These are phyloP conservation scores for Enteromius viviparus DNA, from an alignment of 2,797 vertebrate genomes.

Conservation along the genomic window DNA sequence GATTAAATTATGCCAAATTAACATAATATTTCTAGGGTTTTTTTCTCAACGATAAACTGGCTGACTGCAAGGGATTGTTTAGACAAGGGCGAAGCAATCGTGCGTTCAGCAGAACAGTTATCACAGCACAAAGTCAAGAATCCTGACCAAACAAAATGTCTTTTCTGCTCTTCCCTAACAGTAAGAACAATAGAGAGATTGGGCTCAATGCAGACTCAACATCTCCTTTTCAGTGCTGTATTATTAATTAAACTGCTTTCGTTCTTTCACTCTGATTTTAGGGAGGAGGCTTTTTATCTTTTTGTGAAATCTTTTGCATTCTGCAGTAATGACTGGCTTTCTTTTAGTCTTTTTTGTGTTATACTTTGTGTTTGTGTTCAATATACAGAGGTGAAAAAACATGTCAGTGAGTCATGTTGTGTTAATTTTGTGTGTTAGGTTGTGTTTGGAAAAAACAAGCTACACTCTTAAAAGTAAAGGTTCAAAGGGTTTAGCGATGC, in stretches of 20 bases:
- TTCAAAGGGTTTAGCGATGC: background rate
- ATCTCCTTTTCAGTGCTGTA: constrained; percentile 68
- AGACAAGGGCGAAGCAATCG: constrained; percentile 67
- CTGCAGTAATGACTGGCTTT: background rate
- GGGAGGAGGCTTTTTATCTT: constrained; percentile 1
- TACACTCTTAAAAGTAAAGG: background rate
- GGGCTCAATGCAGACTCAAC: constrained; percentile 66
- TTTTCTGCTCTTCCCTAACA: constrained; percentile 67
- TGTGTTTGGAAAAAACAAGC: constrained; percentile 29
- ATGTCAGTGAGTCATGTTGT: constrained; percentile 48
- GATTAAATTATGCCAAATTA: constrained; percentile 82
- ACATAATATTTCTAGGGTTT: constrained; percentile 71
- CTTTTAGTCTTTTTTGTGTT: background rate
- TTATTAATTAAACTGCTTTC: constrained; percentile 77
- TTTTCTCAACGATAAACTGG: constrained; percentile 77
- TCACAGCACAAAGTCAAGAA: constrained; percentile 81
- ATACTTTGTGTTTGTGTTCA: constrained; percentile 11
- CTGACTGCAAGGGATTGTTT: constrained; percentile 70
- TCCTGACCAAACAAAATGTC: constrained; percentile 81
- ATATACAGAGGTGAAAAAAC: constrained; percentile 39
- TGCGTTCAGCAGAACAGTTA: constrained; percentile 66
- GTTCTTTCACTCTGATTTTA: constrained; percentile 49
- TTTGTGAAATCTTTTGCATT: constrained; percentile 23
- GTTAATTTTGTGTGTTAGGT: constrained; percentile 5
- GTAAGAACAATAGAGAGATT: constrained; percentile 77